Conservation (phyloP, 1,140 invertebrate genomes). For the Pogonomyrmex californicus region DNA sequence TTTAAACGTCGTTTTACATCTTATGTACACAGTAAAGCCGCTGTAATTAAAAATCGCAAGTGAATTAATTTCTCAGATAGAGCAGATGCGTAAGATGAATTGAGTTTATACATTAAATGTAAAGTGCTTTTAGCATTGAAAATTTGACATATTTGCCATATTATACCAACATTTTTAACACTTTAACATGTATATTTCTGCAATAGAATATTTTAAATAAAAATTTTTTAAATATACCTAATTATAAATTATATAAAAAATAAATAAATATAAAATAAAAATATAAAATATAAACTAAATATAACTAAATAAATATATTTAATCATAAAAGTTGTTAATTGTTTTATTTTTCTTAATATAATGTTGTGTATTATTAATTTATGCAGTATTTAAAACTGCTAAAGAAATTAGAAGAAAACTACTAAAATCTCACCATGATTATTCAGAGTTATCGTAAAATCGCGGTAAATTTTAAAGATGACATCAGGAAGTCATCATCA, state of each 20-base stretch:
- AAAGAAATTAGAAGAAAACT: too few species aligned
- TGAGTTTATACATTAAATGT: constrained; percentile 10
- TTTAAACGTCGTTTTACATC: background rate
- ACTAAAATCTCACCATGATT: background rate
- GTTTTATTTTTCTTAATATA: background rate
- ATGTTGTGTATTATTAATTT: background rate
- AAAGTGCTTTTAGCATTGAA: background rate
- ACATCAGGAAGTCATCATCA: constrained; percentile 8
- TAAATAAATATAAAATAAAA: too few species aligned
- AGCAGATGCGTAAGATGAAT: background rate
- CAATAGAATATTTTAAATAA: too few species aligned
- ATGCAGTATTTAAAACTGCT: background rate
- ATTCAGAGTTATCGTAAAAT: background rate
- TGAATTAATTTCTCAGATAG: constrained; percentile 34
- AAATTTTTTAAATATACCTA: too few species aligned
- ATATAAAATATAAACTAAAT: too few species aligned
- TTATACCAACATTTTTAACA: background rate
- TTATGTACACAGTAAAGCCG: background rate
- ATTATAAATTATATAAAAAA: too few species aligned
- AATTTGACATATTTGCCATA: background rate
- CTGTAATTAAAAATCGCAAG: constrained; percentile 23
- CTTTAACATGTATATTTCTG: too few species aligned
- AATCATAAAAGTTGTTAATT: background rate
- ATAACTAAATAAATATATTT: background rate
- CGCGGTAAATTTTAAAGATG: background rate